Evolutionary conservation across 2,888 invertebrate genomes (phyloP), one percentile per base, ranked within the genome.

Genomic region (Chloroclysta siterata): DNA sequence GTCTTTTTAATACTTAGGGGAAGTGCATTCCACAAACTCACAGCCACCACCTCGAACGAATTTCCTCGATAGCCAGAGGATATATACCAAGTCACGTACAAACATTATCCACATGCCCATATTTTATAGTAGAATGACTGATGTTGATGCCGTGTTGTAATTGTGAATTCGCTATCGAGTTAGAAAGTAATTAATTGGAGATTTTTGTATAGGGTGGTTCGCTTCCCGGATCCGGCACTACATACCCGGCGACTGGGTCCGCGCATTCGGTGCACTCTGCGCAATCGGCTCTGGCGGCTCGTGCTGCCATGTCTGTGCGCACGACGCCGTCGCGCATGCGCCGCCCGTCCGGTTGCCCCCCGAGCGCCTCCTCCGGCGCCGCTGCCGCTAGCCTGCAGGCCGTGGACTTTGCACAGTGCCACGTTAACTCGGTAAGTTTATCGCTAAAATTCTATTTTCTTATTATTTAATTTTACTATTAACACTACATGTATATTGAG

Each of bases 161-260:
- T 22, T 22, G 1, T 22, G 22, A 22, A 22, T 22, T 22, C 3
- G 3, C 22, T 22, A 22, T 22, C 22, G 22, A 22, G 33, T 8
- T 1, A 33, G 6, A 33, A 5, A 33, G 33, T 8, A 39, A 39
- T 7, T 39, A 39, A 39, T 39, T 39, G 36, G 11, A 51, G 68
- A 70, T 66, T 75, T 3, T 17, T 60, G 69, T 78, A 5, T 94
- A 97, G 97, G 96, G 97, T 81, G 97, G 97, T 78, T 97, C 97
- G 74, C 96, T 97, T 96, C 97, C 97, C 79, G 97, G 97, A 87
- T 97, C 97, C 67, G 97, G 97, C 79, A 96, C 96, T 90, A 97
- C 97, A 73, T 97, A 96, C 89, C 96, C 96, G 76, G 96, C 90
- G 46, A 65, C 63, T 46, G 66, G 66, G 42, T 90, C 90, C 14